Base-by-base conservation (phyloP, 2,113 vertebrate genomes). In the Salvator merianae region DNA sequence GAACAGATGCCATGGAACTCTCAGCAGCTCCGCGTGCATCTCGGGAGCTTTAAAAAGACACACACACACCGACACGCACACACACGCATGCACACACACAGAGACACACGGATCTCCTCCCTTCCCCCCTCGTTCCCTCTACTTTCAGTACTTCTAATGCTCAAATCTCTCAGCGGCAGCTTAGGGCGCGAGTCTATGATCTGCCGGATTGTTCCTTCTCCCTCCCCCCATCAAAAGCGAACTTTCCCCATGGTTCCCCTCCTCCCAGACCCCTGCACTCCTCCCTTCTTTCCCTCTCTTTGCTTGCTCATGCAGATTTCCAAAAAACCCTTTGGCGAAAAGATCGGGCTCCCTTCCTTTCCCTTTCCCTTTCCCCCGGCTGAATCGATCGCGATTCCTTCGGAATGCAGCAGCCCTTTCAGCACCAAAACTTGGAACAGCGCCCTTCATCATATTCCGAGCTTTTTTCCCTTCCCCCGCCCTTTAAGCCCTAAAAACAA, bases 1-100 rank as follows among this genome's bases (percentile, higher is more conserved):
- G 96, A 96, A 93, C 97, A 97, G 97, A 96, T 95, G 95, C 96
- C 94, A 86, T 89, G 87, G 92, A 88, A 94, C 65, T 80, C 86
- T 88, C 86, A 74, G 70, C 75, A 28, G 73, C 63, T 30, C 26
- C 43, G 55, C 81, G 16, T 12, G 83, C 83, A 66, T 71, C 82
- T 74, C 71, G 18, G 55, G 74, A 80, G 82, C 86, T 81, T 71
- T 59, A 22, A 36, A 63, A 18, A 36, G 28, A 30, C 62, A 34
- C 18, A 2, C 55, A 3, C 63, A n/a, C 68, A 0, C 7, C 18
- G 82, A 0, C 79, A 0, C 81, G 32, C 66, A 3, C 5, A 0
- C 50, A 2, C 8, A 1, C 77, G 0, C 81, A 26, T 68, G 9
- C 55, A 16, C 77, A 1, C 55, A 20, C 87, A 3, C 65, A 0